Evolutionary conservation across 2,113 vertebrate species (phyloP), one percentile per base, ranked within the genome.

Genomic region (Chaetops frenatus): DNA sequence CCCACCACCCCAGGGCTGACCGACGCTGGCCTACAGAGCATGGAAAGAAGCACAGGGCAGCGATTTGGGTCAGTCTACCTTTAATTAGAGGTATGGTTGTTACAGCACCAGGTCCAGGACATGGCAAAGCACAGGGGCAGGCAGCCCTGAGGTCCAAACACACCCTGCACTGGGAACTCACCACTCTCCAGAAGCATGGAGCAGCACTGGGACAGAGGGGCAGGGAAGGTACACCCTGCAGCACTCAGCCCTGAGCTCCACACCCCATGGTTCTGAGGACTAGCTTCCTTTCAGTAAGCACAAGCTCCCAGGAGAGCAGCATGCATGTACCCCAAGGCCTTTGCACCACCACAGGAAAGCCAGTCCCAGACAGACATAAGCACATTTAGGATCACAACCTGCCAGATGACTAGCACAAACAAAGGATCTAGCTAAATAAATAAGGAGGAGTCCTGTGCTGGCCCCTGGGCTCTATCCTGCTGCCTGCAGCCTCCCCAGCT

Each of bases 71-170:
- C 93, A 94, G 92, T 97, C 96, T 97, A 93, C 96, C 96, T 97
- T 97, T 97, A 97, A 97, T 97, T 51, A 90, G 94, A 97, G 94
- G 95, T 96, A 93, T 6, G 70, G 90, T 95, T 80, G 47, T 97
- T 96, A 96, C 93, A 93, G 79, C 81, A 92, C 91, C 89, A 77
- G 70, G 73, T 95, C 90, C 80, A 66, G 83, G 53, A 74, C 67
- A 33, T 31, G 82, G 83, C 90, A 85, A 85, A 81, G 64, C 80
- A 40, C 69, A 86, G 76, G 71, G 66, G 74, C 91, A 64, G 62
- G 25, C 45, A 38, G 93, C 78, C 61, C 91, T 10, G 15, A 88
- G 86, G 80, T 69, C 76, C 80, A 54, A 88, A 76, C 1, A 27
- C 48, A 67, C 78, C 79, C 90, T 90, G 88, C 67, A 15, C 76